Percentiles rank a stretch among this genome's conserved stretches.
Evolutionary conservation across 2,113 vertebrate genomes (phyloP).

Genomic region (Macquaria ambigua): DNA sequence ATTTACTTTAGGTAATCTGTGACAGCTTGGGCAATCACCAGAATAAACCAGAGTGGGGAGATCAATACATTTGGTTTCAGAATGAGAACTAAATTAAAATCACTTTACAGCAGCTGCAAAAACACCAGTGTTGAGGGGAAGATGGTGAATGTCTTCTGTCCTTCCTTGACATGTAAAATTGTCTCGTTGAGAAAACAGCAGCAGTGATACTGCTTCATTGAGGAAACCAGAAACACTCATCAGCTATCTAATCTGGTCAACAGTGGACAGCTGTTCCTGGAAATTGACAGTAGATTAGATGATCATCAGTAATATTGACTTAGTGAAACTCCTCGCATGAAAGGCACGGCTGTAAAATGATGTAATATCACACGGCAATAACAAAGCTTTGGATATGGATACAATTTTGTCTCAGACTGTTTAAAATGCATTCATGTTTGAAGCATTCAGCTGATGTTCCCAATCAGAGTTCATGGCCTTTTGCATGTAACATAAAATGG

Average conservation of each 20-base stretch:
- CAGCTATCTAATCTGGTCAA: neutral
- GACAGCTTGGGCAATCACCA: neutral
- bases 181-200: neutral
- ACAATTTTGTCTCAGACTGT: neutral
- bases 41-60: neutral
- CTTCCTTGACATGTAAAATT: slow-evolving; percentile 15
- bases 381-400: slow-evolving; percentile 6
- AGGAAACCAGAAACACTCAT: slow-evolving; percentile 10
- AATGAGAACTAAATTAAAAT: neutral
- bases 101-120: neutral
- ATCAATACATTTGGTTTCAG: neutral
- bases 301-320: slow-evolving; percentile 51
- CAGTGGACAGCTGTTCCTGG: slow-evolving; percentile 34
- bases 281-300: slow-evolving; percentile 43
- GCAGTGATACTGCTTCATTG: neutral
- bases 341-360: slow-evolving; percentile 1
- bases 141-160: too few relatives aligned
- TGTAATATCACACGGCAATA: neutral
- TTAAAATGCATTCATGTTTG: neutral
- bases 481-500: neutral
- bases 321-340: neutral
- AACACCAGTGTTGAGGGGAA: neutral
- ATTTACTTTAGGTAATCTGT: slow-evolving; percentile 21
- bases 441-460: neutral
- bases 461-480: neutral